Conservation (phyloP, 2,888 invertebrate genomes). For the Ganaspis brasiliensis region DNA sequence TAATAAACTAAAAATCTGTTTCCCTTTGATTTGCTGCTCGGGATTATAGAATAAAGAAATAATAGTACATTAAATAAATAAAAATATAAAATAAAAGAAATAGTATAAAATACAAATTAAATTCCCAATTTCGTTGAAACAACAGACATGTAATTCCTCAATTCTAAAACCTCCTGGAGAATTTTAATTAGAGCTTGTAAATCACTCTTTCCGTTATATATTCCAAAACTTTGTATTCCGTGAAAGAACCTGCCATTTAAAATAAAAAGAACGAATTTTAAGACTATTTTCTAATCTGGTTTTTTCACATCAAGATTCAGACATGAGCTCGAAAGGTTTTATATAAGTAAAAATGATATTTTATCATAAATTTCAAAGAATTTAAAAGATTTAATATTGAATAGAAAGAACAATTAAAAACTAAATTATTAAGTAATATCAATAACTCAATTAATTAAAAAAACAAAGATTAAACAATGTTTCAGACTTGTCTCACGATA, state of each 20-base stretch:
- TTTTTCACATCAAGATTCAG: conserved; percentile 5
- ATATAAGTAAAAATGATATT: not conserved
- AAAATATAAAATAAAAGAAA: no score
- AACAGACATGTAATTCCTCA: conserved; percentile 17
- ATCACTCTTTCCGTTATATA: not conserved
- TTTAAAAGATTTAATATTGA: no score
- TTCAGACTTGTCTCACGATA: not conserved
- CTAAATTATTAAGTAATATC: no score
- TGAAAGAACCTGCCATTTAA: not conserved
- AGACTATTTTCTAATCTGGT: not conserved
- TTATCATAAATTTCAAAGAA: not conserved
- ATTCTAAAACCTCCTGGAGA: not conserved
- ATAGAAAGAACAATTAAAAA: not conserved
- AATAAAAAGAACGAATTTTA: not conserved
- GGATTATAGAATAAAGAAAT: no score
- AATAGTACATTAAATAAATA: no score
- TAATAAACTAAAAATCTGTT: no score
- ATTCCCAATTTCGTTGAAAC: not conserved
- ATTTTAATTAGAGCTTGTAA: conserved; percentile 9
- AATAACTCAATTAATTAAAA: not conserved
- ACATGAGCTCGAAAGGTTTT: not conserved
- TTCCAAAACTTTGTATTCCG: conserved; percentile 5
- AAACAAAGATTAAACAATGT: not conserved
- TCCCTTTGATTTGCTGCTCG: no score
- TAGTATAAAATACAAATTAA: not conserved